Conservation (phyloP, 2,113 vertebrate genomes). For the Microcebus ravelobensis region DNA sequence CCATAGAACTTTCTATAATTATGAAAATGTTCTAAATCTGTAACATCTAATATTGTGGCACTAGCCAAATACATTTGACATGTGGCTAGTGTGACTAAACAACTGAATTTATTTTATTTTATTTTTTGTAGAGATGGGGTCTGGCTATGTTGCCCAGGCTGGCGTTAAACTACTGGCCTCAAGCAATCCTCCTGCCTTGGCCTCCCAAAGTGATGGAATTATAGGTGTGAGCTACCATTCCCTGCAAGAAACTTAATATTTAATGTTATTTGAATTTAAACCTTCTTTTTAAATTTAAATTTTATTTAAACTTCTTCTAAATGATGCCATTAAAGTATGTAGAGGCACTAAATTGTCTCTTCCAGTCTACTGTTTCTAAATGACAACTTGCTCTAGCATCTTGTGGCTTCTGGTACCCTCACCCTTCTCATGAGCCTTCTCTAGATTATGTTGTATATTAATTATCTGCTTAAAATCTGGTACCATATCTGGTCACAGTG, state of each 20-base stretch:
- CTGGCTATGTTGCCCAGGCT: too few species aligned
- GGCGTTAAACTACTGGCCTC: too few species aligned
- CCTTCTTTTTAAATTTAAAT: background rate
- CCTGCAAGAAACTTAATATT: background rate
- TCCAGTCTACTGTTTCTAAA: background rate
- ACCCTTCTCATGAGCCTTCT: background rate
- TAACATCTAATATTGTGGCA: background rate
- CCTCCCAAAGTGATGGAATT: too few species aligned
- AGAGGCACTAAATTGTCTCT: background rate
- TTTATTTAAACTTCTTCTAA: background rate
- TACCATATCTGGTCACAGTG: background rate
- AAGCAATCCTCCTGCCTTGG: too few species aligned
- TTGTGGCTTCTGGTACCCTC: background rate
- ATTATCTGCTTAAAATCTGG: background rate
- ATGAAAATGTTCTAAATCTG: background rate
- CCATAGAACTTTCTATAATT: background rate
- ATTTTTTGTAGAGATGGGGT: too few species aligned
- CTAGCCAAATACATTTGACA: background rate
- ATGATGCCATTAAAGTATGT: background rate
- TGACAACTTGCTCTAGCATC: background rate
- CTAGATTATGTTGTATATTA: background rate
- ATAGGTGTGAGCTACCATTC: too few species aligned
- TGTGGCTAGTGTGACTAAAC: background rate
- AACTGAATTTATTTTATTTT: background rate
- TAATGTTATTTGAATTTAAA: background rate